Base-by-base conservation (phyloP, 2,797 vertebrate genomes). In the Agapornis canus region DNA sequence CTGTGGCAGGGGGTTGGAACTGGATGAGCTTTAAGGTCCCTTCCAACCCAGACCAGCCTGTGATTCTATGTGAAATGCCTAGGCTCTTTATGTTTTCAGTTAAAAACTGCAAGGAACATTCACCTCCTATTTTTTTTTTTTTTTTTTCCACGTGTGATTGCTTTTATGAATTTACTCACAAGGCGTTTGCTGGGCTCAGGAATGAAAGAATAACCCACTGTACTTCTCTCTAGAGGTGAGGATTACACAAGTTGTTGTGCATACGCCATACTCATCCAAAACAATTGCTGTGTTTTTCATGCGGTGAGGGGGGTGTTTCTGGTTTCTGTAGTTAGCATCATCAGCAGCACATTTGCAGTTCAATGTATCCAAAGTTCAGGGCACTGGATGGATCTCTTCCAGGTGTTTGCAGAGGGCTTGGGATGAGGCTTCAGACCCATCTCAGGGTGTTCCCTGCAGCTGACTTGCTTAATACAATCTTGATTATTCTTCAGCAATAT, bases 251-350 rank as follows among this genome's bases (percentile, higher is more conserved):
- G 14, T 39, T n/a, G 2, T 52, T 86, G 64, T 71, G 11, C 37
- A 25, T 42, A 16, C 1, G 0, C 13, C 39, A 0, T 37, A 8
- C 9, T 25, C 4, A 0, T 61, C 19, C 27, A 6, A 22, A 92
- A 59, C 0, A 1, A 48, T 48, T 0, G 0, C 21, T 0, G 0
- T 84, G 70, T 65, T 93, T 84, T 77, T 81, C 29, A 6, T 49
- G 68, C 6, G 7, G 5, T 52, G n/a, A 43, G 25, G 4, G 18
- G 25, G 6, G 5, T 63, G 48, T 90, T 90, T 83, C 65, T 85
- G 18, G 25, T 75, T 88, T 83, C 15, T 37, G 11, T 19, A 29
- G 31, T 43, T 65, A 11, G 82, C 4, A 11, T 90, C 57, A 85
- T 27, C 81, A 42, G 64, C 1, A 1, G 19, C 14, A 0, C 85